phyloP scores from a whole-genome alignment of 2,797 vertebrate species.

The Lagocephalus sceleratus region DNA sequence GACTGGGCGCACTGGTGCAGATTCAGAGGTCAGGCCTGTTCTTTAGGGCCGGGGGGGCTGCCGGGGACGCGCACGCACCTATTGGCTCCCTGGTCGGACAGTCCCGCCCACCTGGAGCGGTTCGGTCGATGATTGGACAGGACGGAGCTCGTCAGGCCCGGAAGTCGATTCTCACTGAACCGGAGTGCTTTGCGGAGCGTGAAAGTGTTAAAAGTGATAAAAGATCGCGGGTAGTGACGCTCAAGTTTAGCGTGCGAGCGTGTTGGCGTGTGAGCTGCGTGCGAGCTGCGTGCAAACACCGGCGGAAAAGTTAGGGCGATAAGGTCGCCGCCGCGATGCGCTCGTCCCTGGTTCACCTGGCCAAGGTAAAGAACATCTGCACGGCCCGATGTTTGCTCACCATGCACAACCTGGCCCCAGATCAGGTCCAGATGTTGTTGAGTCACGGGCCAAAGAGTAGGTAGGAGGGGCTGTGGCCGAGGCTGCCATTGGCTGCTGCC shows the following conservation, averaged over 20 bases:
- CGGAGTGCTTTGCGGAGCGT: background rate
- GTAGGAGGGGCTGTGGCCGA: slow-evolving; percentile 69
- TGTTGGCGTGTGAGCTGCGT: too few species aligned
- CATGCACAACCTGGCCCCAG: slow-evolving; percentile 14
- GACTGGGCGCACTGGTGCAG: slow-evolving; percentile 8
- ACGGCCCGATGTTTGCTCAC: background rate
- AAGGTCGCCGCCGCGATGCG: slow-evolving; percentile 53
- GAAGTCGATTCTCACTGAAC: background rate
- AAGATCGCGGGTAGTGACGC: too few species aligned
- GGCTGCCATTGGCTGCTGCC: slow-evolving; percentile 69
- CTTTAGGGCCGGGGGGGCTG: slow-evolving; percentile 35
- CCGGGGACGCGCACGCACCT: background rate
- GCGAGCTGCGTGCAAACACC: background rate
- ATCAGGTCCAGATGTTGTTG: slow-evolving; percentile 51
- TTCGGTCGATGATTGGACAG: slow-evolving; percentile 38
- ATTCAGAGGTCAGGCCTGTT: slow-evolving; percentile 8
- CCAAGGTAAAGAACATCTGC: slow-evolving; percentile 64
- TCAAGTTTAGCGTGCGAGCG: too few species aligned
- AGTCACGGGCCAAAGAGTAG: slow-evolving; percentile 64
- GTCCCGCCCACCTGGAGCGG: slow-evolving; percentile 17
- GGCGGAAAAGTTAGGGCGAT: background rate
- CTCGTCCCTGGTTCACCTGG: slow-evolving; percentile 49
- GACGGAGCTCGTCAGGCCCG: slow-evolving; percentile 16
- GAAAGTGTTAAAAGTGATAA: too few species aligned
- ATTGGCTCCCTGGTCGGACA: background rate